Evolutionary conservation across 64 coral and sea anemone genomes (phyloP), one percentile per base, ranked within the genome.

Genomic region (Stylophora pistillata): DNA sequence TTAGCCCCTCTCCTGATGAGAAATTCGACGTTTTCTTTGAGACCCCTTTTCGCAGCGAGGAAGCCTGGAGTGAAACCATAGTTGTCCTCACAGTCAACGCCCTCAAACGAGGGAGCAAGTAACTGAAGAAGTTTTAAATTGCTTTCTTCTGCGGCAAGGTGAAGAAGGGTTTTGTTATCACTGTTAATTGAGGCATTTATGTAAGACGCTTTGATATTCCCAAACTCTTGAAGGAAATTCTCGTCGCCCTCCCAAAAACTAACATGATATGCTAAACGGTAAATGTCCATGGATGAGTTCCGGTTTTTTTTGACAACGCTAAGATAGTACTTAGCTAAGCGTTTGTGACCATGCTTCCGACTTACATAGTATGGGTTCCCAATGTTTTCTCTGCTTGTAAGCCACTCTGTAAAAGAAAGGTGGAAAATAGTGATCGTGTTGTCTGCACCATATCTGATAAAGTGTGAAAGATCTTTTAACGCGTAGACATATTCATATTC

Each of bases 21-120:
- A 68, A 86, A 86, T 0, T 69, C 54, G 1, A 96, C 79, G 29
- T 87, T 93, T 10, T 71, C n/a, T 23, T 68, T 14, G 14, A 74
- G 88, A 30, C 73, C 91, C 3, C 32, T 73, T 60, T 32, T 66
- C 14, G 74, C 91, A 23, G 90, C 87, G 30, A 30, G 11, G 54
- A 96, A 96, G 58, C 68, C 87, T 90, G 94, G 94, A 18, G 94
- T 96, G 56, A 77, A 68, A 0, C 91, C 91, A 29, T 82, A 78
- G 16, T 9, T 28, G 37, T 96, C 94, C 47, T 87, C 82, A 71
- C 88, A 65, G 72, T 96, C 91, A 30, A 96, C 28, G 25, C 73
- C 9, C 31, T 54, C 3, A 71, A 96, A 96, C 54, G 80, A 29
- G 55, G 85, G 27, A 66, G 72, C 33, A 18, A 96, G 65, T 52